These are phyloP conservation scores for Acanthisitta chloris DNA, from an alignment of 2,113 vertebrate species.

Conservation along the genomic window DNA sequence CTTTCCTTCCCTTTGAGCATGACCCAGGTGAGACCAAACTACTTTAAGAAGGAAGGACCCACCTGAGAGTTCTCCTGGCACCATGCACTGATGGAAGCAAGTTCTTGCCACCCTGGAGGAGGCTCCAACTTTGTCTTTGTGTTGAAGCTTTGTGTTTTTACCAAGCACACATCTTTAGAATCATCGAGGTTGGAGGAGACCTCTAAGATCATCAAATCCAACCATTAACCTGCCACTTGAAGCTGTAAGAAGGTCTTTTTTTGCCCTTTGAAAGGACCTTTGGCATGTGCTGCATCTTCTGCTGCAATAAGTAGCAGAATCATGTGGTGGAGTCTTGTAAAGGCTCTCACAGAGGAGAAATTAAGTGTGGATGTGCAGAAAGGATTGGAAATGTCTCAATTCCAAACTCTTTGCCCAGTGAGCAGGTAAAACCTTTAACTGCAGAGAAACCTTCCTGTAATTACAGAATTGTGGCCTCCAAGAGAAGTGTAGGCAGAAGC, in stretches of 20 bases:
- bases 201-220: too few species aligned
- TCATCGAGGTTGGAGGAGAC: too few species aligned
- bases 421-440: not conserved
- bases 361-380: not conserved
- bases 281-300: not conserved
- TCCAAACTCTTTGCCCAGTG: not conserved
- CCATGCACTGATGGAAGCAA: accelerated
- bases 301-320: not conserved
- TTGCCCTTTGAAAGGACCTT: not conserved
- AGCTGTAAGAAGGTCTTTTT: too few species aligned
- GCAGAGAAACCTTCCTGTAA: not conserved
- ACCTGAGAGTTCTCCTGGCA: not conserved
- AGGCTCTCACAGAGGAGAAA: not conserved
- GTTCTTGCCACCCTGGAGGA: not conserved
- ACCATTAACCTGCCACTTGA: too few species aligned
- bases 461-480: not conserved
- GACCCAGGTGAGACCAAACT: not conserved
- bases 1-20: not conserved
- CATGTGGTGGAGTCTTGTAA: not conserved
- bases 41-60: not conserved
- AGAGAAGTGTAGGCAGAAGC: not conserved
- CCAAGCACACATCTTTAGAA: not conserved
- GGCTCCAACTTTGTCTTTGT: not conserved
- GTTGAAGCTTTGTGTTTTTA: not conserved
- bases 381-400: not conserved